A percentile compares a stretch with the other conserved stretches of the same genome.
phyloP scores from a whole-genome alignment of 2,888 invertebrate species.

The Scelioninae gen. 2 region DNA sequence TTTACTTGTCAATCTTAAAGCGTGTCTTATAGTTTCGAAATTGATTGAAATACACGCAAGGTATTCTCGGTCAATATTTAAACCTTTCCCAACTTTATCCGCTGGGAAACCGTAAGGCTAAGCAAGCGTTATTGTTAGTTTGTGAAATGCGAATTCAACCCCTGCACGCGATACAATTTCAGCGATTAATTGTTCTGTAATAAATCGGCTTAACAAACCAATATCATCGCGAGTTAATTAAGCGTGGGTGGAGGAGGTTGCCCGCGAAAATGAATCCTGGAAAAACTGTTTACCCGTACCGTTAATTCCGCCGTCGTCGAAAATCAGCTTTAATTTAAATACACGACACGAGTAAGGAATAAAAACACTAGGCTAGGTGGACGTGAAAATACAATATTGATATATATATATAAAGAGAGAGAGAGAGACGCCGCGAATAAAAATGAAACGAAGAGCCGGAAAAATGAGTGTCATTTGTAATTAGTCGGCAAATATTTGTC shows the following conservation, averaged over 20 bases:
- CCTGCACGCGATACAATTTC: no score
- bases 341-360: conserved; percentile 26
- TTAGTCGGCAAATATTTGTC: conserved; percentile 43
- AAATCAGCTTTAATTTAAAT: conserved; percentile 48
- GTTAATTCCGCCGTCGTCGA: conserved; percentile 24
- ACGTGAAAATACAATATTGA: conserved; percentile 35
- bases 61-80: no score
- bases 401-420: no score
- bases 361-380: conserved; percentile 13
- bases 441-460: conserved; percentile 9
- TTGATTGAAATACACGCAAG: no score
- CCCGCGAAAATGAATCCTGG: conserved; percentile 16
- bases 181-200: conserved; percentile 15
- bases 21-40: no score
- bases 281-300: conserved; percentile 37
- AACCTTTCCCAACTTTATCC: no score
- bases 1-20: no score
- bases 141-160: no score
- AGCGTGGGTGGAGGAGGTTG: conserved; percentile 8
- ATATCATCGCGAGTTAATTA: conserved; percentile 44
- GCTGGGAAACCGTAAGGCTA: no score
- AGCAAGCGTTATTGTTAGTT: no score
- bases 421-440: conserved; percentile 3
- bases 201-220: conserved; percentile 21
- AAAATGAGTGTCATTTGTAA: conserved; percentile 39